A percentile compares a stretch with the other conserved stretches of the same genome.
phyloP scores from a whole-genome alignment of 2,797 vertebrate species.

The Hydrophis major region DNA sequence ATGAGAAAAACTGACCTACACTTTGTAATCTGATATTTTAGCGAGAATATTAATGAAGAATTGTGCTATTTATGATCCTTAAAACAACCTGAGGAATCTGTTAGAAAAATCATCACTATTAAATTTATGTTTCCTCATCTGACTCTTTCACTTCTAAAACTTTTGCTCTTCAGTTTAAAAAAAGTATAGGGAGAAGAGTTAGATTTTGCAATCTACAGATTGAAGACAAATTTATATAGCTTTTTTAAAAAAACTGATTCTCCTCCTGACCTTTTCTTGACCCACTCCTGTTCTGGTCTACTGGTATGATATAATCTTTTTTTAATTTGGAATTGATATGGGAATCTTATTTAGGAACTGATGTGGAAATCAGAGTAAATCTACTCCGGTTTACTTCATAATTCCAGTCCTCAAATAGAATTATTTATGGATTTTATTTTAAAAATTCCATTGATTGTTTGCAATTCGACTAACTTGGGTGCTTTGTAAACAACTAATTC shows the following conservation, averaged over 20 bases:
- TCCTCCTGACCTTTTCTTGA: background rate
- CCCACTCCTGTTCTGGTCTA: background rate
- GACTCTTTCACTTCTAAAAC: background rate
- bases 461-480: background rate
- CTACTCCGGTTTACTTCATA: background rate
- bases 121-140: background rate
- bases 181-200: background rate
- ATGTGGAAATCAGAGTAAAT: background rate
- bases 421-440: background rate
- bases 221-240: background rate
- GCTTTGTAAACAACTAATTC: background rate
- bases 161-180: background rate
- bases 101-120: background rate
- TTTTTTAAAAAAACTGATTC: background rate
- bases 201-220: background rate
- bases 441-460: background rate
- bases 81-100: background rate
- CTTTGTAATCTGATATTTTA: constrained; percentile 42
- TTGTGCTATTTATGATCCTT: background rate
- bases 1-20: background rate
- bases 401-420: background rate
- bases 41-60: background rate
- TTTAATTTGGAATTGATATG: background rate
- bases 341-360: background rate
- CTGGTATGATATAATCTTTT: background rate